A percentile compares a stretch with the other conserved stretches of the same genome.
Conservation (phyloP, 2,797 vertebrate genomes). For the Eremophila alpestris region DNA sequence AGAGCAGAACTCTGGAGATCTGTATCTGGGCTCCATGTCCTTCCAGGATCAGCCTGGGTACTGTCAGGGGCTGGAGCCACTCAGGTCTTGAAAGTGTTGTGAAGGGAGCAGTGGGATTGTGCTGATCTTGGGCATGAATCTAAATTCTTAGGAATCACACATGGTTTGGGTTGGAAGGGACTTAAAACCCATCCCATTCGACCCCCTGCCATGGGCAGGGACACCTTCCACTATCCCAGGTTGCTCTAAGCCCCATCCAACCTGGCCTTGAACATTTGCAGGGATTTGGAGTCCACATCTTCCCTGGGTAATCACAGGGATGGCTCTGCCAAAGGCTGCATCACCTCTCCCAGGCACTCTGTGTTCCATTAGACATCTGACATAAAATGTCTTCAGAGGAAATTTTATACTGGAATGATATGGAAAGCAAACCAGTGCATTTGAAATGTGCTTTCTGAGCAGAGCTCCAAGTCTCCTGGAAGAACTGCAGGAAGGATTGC, state of each 20-base stretch:
- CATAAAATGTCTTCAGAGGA: not conserved
- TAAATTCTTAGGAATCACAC: not conserved
- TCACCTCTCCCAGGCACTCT: too few species aligned
- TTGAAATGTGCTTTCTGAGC: accelerated
- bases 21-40: accelerated
- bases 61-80: not conserved
- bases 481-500: not conserved
- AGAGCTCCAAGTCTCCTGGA: not conserved
- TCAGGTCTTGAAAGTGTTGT: accelerated
- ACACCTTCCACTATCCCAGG: not conserved
- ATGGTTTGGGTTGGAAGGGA: not conserved
- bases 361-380: not conserved
- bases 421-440: not conserved
- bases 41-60: accelerated
- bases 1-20: not conserved
- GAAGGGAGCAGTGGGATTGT: not conserved
- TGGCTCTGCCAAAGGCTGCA: not conserved
- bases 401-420: not conserved
- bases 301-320: not conserved
- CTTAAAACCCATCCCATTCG: not conserved
- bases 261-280: not conserved
- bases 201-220: not conserved
- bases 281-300: not conserved
- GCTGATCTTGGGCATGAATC: not conserved
- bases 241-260: not conserved